These are phyloP conservation scores for Hirudo medicinalis DNA, from an alignment of 1,140 invertebrate genomes.

Conservation along the genomic window DNA sequence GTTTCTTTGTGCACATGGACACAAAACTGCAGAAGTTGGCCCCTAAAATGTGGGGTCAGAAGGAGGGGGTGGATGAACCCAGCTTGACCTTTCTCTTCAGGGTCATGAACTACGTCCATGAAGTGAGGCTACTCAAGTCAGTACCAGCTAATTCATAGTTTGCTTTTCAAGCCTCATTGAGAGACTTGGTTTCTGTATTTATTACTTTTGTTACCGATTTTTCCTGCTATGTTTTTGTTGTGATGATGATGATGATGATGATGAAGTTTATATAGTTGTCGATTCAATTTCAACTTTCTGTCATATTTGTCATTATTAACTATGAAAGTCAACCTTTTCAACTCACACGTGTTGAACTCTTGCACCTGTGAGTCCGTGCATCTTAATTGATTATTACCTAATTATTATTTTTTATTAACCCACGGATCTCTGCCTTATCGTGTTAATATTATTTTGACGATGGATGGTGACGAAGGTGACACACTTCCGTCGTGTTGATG, in stretches of 20 bases:
- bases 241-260: constrained; percentile 10
- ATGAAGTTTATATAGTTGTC: background rate
- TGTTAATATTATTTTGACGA: too few relatives aligned
- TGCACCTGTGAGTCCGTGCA: too few relatives aligned
- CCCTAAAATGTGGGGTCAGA: too few relatives aligned
- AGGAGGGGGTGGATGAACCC: too few relatives aligned
- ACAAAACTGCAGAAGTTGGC: too few relatives aligned
- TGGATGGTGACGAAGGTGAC: too few relatives aligned
- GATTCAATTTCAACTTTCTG: background rate
- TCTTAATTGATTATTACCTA: too few relatives aligned
- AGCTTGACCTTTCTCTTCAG: background rate
- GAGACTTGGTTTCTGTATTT: background rate
- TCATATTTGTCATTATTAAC: background rate
- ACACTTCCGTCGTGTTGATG: too few relatives aligned
- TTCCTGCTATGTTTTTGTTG: background rate
- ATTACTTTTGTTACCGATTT: background rate
- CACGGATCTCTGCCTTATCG: too few relatives aligned
- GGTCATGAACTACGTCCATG: background rate
- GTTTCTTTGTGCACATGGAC: too few relatives aligned
- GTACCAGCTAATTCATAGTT: background rate
- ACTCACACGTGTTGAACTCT: background rate
- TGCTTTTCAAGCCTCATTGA: background rate
- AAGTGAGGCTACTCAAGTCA: background rate
- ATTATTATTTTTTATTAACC: too few relatives aligned
- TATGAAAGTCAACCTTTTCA: too few relatives aligned